phyloP scores from a whole-genome alignment of 2,113 vertebrate species.

The Callipepla squamata region DNA sequence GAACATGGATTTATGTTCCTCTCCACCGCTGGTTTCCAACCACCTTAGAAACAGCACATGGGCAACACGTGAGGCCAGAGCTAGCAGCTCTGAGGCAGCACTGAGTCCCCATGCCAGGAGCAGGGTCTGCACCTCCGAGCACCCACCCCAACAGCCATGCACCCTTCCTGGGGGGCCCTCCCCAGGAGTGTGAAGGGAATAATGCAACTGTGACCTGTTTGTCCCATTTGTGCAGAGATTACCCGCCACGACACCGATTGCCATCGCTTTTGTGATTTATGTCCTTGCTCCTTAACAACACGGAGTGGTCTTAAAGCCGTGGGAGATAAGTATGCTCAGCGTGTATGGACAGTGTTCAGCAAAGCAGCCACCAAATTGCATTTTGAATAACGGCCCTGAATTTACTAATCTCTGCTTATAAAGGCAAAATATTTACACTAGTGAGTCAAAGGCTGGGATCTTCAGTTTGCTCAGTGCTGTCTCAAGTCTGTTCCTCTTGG shows the following conservation, averaged over 20 bases:
- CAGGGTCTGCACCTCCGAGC: not conserved
- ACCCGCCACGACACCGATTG: not conserved
- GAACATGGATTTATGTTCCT: not conserved
- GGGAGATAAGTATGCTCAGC: conserved; percentile 13
- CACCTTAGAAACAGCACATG: not conserved
- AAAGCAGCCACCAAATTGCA: conserved; percentile 35
- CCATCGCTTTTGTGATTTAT: not conserved
- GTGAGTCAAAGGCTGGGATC: conserved; percentile 50
- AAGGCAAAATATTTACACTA: conserved; percentile 62
- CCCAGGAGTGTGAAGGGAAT: not conserved
- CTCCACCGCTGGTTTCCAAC: not conserved
- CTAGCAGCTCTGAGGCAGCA: not conserved
- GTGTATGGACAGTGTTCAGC: not conserved
- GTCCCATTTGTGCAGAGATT: conserved; percentile 49
- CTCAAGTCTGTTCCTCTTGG: conserved; percentile 48
- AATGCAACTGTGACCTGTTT: not conserved
- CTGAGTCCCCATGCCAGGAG: not conserved
- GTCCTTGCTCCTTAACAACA: not conserved
- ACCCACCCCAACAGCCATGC: not conserved
- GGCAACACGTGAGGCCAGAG: not conserved
- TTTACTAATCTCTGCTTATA: conserved; percentile 56
- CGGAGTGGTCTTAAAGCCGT: not conserved
- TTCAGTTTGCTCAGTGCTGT: conserved; percentile 49
- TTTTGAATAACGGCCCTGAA: conserved; percentile 40
- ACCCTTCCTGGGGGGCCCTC: not conserved